Base-by-base conservation (phyloP, 2,797 vertebrate genomes). In the Moxostoma hubbsi region DNA sequence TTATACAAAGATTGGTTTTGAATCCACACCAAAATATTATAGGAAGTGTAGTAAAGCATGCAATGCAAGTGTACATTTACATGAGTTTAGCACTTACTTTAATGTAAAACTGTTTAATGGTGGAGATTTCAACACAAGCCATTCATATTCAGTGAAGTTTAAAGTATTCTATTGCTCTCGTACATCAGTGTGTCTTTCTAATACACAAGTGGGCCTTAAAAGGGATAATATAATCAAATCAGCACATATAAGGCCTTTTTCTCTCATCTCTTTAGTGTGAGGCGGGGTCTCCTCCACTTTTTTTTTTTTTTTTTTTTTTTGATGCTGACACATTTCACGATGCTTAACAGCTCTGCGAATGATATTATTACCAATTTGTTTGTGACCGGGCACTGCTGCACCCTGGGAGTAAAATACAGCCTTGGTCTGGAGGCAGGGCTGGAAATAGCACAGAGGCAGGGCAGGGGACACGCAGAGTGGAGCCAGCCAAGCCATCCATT, bases 401-500 rank as follows among this genome's bases (percentile, higher is more conserved):
- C 82, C 85, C 80, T 82, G 55, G 68, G 82, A 89, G 89, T 88
- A 91, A 94, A 94, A 86, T 88, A 91, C 89, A 92, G 89, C 83
- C 88, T 90, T 91, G 70, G 36, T 78, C 75, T 72, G 73, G 51
- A 86, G 74, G 87, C 84, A 89, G 88, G 87, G 88, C 91, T 89
- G 80, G 86, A 94, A 93, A 94, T 93, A 93, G 91, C 89, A 83
- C 72, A 61, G 75, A 50, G 71, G 66, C 73, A 57, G 82, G 67
- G 75, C 79, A 87, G 59, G 53, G 79, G 79, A 83, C 80, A 80
- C 7, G 1, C 50, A 7, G 5, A 88, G 85, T 53, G 24, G 83
- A 90, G 86, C 85, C 85, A 66, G 90, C 90, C 88, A 90, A 91
- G 86, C 90, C 92, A 89, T 92, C 88, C 91, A 93, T 93, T 92